Conservation (phyloP, 1,140 invertebrate species). For the Micrasema longulum region DNA sequence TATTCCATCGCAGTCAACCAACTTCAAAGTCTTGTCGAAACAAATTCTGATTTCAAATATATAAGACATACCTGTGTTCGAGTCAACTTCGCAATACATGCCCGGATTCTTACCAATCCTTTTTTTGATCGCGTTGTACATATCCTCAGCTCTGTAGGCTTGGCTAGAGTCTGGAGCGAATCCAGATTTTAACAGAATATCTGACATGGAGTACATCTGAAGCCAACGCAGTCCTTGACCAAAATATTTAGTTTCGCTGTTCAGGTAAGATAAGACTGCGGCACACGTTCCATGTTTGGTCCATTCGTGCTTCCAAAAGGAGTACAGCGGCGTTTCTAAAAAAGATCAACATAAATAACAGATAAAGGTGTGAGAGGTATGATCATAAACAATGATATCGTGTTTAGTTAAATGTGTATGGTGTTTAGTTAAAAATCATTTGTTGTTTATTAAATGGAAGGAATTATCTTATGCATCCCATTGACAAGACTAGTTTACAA, state of each 20-base stretch:
- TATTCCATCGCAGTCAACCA: slow-evolving; percentile 72
- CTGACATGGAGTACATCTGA: slow-evolving; percentile 73
- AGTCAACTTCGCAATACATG: slow-evolving; percentile 72
- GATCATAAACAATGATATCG: no score
- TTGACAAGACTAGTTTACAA: no score
- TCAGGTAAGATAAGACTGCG: slow-evolving; percentile 69
- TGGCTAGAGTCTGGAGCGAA: slow-evolving; percentile 72
- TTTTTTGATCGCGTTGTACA: slow-evolving; percentile 71
- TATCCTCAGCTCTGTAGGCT: slow-evolving; percentile 68
- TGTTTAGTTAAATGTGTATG: no score
- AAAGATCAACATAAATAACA: no score
- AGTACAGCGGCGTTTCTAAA: slow-evolving; percentile 67
- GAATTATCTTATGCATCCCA: no score
- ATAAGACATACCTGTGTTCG: slow-evolving; percentile 69
- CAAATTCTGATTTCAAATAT: slow-evolving; percentile 77
- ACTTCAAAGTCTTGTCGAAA: slow-evolving; percentile 72
- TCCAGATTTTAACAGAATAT: slow-evolving; percentile 68
- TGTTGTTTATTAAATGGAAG: no score
- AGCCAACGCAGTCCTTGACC: slow-evolving; percentile 74
- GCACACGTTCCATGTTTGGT: slow-evolving; percentile 88
- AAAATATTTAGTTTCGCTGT: slow-evolving; percentile 81
- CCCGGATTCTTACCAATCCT: slow-evolving; percentile 71
- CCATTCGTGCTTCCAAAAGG: slow-evolving; percentile 88
- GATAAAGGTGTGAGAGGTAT: no score
- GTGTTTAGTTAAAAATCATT: no score